Percentiles rank a stretch among this genome's conserved stretches.
These are phyloP conservation scores for Shargacucullia verbasci DNA, from an alignment of 2,888 invertebrate genomes.

Conservation along the genomic window DNA sequence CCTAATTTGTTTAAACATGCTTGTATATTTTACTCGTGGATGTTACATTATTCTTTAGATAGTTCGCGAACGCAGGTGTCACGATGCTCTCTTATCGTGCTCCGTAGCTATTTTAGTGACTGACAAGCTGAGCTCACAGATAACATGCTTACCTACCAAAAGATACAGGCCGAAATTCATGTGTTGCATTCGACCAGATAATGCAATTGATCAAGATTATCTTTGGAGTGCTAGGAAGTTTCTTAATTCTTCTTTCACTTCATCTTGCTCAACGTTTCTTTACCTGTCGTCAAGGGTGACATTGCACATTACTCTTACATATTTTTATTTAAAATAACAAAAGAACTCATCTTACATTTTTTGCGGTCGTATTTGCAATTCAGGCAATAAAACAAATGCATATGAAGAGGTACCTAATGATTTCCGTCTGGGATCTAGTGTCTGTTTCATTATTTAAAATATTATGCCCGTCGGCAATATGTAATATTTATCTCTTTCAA, in stretches of 20 bases:
- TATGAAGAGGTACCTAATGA: constrained; percentile 41
- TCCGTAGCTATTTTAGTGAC: constrained; percentile 63
- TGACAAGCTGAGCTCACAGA: constrained; percentile 47
- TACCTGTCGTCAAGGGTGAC: constrained; percentile 11
- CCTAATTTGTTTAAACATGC: constrained; percentile 42
- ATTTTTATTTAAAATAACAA: constrained; percentile 15
- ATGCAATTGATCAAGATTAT: constrained; percentile 35
- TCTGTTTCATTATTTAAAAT: constrained; percentile 46
- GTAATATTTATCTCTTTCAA: constrained; percentile 34
- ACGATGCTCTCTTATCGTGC: constrained; percentile 59
- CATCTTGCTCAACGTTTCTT: constrained; percentile 6
- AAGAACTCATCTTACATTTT: constrained; percentile 20
- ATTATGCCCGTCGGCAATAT: constrained; percentile 31
- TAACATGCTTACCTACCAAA: constrained; percentile 54
- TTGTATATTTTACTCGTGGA: constrained; percentile 30
- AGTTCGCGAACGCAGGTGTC: constrained; percentile 61
- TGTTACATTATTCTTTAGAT: constrained; percentile 43
- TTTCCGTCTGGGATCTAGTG: constrained; percentile 46
- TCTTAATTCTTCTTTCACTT: constrained; percentile 15
- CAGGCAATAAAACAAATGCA: constrained; percentile 43
- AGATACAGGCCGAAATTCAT: constrained; percentile 31
- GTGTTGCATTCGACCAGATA: constrained; percentile 30
- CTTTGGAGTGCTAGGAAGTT: constrained; percentile 3
- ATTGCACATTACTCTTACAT: constrained; percentile 9
- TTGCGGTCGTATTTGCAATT: constrained; percentile 27